Percentiles rank a stretch among this genome's conserved stretches.
These are phyloP conservation scores for Glomeris maerens DNA, from an alignment of 1,140 invertebrate species.

Conservation along the genomic window DNA sequence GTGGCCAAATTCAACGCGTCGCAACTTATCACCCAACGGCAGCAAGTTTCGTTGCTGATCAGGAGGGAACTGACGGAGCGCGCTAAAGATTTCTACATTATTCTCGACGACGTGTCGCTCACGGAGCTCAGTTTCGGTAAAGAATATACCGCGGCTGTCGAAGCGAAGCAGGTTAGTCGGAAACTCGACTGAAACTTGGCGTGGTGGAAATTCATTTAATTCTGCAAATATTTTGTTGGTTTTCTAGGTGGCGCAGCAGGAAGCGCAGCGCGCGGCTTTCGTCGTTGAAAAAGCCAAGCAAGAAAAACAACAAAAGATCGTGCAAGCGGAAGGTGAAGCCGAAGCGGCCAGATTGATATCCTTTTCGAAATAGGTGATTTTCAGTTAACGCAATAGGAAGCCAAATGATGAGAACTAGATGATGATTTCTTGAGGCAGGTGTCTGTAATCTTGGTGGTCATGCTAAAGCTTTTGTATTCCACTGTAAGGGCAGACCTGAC, in stretches of 20 bases:
- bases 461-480: background rate
- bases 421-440: background rate
- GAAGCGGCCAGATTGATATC: constrained; percentile 94
- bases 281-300: constrained; percentile 95
- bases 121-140: constrained; percentile 97
- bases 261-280: constrained; percentile 96
- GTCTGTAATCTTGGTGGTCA: constrained; percentile 4
- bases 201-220: constrained; percentile 4
- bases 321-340: constrained; percentile 99
- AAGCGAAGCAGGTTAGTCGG: constrained; percentile 79
- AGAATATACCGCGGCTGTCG: constrained; percentile 98
- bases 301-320: constrained; percentile 97
- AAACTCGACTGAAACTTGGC: background rate
- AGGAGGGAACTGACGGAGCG: constrained; percentile 85
- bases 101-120: constrained; percentile 98
- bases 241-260: constrained; percentile 80
- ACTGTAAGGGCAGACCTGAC: constrained; percentile 19
- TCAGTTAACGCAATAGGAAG: background rate
- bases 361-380: constrained; percentile 38
- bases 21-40: constrained; percentile 94
- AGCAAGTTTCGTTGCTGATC: constrained; percentile 86
- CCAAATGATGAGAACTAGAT: constrained; percentile 7
- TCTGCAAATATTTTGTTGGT: constrained; percentile 7
- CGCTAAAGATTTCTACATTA: constrained; percentile 97
- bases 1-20: constrained; percentile 99